These are phyloP conservation scores for Elymnias hypermnestra DNA, from an alignment of 1,140 invertebrate species.

Conservation along the genomic window DNA sequence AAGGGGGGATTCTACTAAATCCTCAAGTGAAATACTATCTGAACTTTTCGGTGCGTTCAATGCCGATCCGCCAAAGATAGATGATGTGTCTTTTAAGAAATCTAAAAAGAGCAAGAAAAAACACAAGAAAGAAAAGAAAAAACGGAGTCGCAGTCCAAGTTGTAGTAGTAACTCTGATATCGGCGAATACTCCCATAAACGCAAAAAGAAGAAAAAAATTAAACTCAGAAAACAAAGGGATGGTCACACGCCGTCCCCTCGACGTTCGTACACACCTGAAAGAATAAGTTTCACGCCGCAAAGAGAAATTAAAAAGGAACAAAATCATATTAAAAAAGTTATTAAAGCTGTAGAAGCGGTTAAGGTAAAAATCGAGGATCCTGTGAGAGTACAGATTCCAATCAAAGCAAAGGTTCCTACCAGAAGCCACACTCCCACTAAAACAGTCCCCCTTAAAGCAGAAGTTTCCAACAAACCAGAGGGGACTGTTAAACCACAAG, in stretches of 20 bases:
- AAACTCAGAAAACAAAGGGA: conserved; percentile 77
- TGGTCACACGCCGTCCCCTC: conserved; percentile 60
- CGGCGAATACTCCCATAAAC: conserved; percentile 53
- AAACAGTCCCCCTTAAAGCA: no score
- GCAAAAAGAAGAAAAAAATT: conserved; percentile 76
- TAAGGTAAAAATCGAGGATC: conserved; percentile 55
- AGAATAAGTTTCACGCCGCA: conserved; percentile 38
- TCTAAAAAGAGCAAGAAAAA: conserved; percentile 63
- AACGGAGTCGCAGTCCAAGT: conserved; percentile 49
- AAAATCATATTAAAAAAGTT: background rate
- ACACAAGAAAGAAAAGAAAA: conserved; percentile 67
- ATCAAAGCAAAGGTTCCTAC: no score
- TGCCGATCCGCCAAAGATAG: conserved; percentile 77
- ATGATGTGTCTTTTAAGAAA: conserved; percentile 46
- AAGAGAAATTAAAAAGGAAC: conserved; percentile 4
- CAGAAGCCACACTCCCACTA: no score
- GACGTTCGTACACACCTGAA: conserved; percentile 37
- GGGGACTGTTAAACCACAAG: no score
- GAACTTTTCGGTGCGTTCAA: conserved; percentile 87
- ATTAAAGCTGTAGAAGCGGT: no score
- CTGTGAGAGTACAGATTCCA: no score
- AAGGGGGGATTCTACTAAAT: conserved; percentile 75
- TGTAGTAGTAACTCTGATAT: conserved; percentile 43
- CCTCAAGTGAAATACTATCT: conserved; percentile 86
- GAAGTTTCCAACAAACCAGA: no score